These are phyloP conservation scores for Electrona antarctica DNA, from an alignment of 2,113 vertebrate species.

Conservation along the genomic window DNA sequence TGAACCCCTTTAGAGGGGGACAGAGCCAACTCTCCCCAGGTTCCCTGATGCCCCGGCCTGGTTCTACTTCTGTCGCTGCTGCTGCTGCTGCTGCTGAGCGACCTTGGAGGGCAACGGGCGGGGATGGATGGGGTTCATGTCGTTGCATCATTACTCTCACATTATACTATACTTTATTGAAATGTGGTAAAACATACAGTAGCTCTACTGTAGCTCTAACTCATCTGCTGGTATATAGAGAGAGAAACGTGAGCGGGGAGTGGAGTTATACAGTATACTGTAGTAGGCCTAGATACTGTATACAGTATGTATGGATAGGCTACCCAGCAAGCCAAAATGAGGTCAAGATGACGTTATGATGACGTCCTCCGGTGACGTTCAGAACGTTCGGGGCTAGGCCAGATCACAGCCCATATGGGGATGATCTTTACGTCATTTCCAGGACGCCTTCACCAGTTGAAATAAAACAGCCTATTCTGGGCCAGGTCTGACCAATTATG, in stretches of 20 bases:
- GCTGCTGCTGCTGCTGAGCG: neutral
- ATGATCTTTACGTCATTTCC: no score
- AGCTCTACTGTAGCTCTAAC: neutral
- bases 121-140: neutral
- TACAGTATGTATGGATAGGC: no score
- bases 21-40: slow-evolving; percentile 47
- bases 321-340: no score
- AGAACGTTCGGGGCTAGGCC: no score
- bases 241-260: no score
- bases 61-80: slow-evolving; percentile 45
- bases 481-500: neutral
- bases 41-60: slow-evolving; percentile 59
- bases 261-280: no score
- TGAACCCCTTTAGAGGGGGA: slow-evolving; percentile 64
- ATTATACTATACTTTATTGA: no score
- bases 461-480: neutral
- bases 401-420: no score
- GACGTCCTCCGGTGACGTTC: no score
- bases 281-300: no score
- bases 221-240: neutral
- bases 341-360: no score
- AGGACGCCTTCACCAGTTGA: no score
- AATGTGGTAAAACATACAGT: neutral
- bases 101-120: neutral
- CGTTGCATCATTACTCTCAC: neutral